A percentile compares a stretch with the other conserved stretches of the same genome.
phyloP scores from a whole-genome alignment of 1,140 invertebrate species.

The Bombus balteatus region DNA sequence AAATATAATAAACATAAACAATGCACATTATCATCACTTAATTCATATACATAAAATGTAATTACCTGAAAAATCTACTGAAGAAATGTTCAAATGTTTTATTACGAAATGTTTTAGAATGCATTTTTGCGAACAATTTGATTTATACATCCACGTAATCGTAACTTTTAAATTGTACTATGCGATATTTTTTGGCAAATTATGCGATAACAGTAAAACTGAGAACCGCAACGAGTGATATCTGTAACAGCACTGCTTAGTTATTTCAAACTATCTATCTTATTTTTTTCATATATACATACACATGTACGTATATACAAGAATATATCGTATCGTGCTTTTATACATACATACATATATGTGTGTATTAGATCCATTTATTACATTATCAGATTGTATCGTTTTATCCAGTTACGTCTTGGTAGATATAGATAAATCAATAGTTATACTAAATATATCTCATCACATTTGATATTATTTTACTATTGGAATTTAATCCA shows the following conservation, averaged over 20 bases:
- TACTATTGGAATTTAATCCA: neutral
- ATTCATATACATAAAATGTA: neutral
- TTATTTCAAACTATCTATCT: conserved; percentile 36
- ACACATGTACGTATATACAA: neutral
- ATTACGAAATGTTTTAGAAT: conserved; percentile 12
- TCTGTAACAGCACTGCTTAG: conserved; percentile 21
- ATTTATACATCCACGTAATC: neutral
- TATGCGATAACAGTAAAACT: neutral
- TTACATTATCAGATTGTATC: conserved; percentile 40
- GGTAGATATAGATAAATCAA: neutral
- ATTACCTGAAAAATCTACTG: conserved; percentile 44
- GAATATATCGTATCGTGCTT: conserved; percentile 12
- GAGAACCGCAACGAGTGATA: neutral
- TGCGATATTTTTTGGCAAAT: conserved; percentile 8
- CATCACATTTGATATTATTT: neutral
- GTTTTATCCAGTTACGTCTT: conserved; percentile 19
- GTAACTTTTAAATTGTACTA: conserved; percentile 11
- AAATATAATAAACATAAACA: neutral
- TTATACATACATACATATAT: neutral
- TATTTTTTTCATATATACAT: neutral
- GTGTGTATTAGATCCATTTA: conserved; percentile 12
- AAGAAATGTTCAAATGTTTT: neutral
- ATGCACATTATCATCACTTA: no score
- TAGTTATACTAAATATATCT: neutral
- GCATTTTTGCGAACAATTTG: conserved; percentile 12